Evolutionary conservation across 1,140 invertebrate species (phyloP).

Genomic region (Apis laboriosa): DNA sequence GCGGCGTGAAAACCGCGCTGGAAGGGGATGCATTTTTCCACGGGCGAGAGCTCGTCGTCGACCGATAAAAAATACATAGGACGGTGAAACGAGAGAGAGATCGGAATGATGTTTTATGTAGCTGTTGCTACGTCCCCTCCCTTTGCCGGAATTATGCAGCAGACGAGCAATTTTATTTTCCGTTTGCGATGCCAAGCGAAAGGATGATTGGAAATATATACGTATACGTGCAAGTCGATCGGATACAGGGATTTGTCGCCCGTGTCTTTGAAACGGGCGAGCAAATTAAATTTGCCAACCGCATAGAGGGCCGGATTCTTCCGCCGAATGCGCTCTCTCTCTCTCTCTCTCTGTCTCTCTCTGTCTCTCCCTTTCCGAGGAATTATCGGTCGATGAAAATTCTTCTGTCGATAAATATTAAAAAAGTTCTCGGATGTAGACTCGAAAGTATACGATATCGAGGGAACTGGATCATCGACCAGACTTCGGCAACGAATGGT

Average conservation of each 20-base stretch:
- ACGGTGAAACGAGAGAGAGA: background rate
- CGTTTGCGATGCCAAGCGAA: conserved; percentile 5
- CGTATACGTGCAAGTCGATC: background rate
- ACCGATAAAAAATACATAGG: conserved; percentile 28
- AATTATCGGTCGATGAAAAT: conserved; percentile 5
- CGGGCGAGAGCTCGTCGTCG: no score
- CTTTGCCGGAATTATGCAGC: conserved; percentile 30
- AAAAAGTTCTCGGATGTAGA: background rate
- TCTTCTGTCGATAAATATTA: conserved; percentile 19
- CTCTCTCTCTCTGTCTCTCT: background rate
- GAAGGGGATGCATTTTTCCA: background rate
- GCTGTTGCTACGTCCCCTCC: background rate
- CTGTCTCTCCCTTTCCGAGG: background rate
- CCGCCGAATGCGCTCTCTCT: background rate
- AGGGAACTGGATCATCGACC: background rate
- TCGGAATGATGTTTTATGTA: conserved; percentile 46
- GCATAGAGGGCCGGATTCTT: conserved; percentile 9
- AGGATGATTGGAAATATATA: conserved; percentile 37
- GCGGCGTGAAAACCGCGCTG: background rate
- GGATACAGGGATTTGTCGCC: no score
- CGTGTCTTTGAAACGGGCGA: conserved; percentile 18
- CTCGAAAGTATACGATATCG: background rate
- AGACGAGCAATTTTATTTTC: conserved; percentile 36
- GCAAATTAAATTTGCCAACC: conserved; percentile 41
- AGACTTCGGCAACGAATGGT: background rate